Evolutionary conservation across 2,888 invertebrate genomes (phyloP).

Genomic region (Yponomeuta plumbellus): DNA sequence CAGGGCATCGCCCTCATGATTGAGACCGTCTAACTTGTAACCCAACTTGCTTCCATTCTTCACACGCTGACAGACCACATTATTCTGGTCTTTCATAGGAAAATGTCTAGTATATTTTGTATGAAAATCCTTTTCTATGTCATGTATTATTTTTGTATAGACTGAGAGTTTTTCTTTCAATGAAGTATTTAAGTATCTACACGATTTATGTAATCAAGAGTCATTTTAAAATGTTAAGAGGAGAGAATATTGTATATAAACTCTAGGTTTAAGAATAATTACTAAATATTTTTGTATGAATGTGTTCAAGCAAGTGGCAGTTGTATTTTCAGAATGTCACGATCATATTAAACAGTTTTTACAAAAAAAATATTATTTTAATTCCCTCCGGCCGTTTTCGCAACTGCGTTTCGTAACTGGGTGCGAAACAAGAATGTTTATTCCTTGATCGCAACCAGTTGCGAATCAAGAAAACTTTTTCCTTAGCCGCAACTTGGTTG

Average conservation of each 20-base stretch:
- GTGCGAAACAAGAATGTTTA: too few relatives aligned
- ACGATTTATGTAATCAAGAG: too few relatives aligned
- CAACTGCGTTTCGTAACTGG: too few relatives aligned
- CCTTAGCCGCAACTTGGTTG: too few relatives aligned
- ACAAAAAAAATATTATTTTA: background rate
- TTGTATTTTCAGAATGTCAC: background rate
- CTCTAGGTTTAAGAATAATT: constrained; percentile 12
- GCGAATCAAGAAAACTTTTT: too few relatives aligned
- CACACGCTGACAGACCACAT: background rate
- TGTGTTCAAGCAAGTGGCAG: background rate
- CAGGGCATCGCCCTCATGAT: constrained; percentile 97
- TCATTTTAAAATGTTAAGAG: background rate
- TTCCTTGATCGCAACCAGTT: too few relatives aligned
- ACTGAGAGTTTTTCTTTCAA: background rate
- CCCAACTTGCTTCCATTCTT: background rate
- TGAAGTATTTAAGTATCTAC: background rate
- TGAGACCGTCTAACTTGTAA: constrained; percentile 79
- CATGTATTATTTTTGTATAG: background rate
- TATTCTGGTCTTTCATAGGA: background rate
- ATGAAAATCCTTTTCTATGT: background rate
- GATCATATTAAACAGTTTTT: background rate
- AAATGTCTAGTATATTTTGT: background rate
- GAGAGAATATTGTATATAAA: constrained; percentile 7
- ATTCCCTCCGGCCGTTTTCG: too few relatives aligned
- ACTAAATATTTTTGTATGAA: background rate